Base-by-base conservation (phyloP, 2,797 vertebrate genomes). In the Gobionotothen gibberifrons region DNA sequence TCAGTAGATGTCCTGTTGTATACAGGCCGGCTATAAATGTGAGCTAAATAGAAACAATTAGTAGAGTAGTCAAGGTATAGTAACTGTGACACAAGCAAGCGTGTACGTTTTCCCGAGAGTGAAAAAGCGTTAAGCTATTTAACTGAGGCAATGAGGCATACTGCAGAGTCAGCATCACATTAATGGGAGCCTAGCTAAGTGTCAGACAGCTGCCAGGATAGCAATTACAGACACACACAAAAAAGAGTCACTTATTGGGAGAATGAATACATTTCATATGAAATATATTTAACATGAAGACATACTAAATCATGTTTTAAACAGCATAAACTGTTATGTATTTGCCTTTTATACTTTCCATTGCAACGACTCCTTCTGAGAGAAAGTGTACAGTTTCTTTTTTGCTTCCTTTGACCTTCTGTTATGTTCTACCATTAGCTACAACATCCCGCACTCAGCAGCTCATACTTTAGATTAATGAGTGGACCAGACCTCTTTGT, bases 101-200 rank as follows among this genome's bases (percentile, higher is more conserved):
- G 62, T 74, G 79, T 64, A 79, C 29, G 73, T 89, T 84, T 82
- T 78, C 78, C 83, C 68, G 56, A 42, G 86, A 92, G 82, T 82
- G 88, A 92, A 90, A 78, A 84, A 65, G 73, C 71, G 4, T 81
- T 85, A 71, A 84, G 76, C 76, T 81, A 36, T 86, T 83, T 88
- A 93, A 92, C 89, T 77, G 75, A 62, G 72, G 74, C 83, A 86
- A 81, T 83, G 83, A 87, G 79, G 70, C 81, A 74, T 49, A 74
- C 64, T 85, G 79, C 84, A 75, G 75, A 87, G 85, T 91, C 81
- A 82, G 85, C 84, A 69, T 12, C 79, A 72, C 73, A 3, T 40
- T 86, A 80, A 87, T 68, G 63, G 82, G 74, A 83, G 68, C 66
- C 76, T 56, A 42, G 76, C 42, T 43, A 81, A 83, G 83, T 62